Base-by-base conservation (phyloP, 2,113 vertebrate genomes). In the Micronycteris hirsuta region DNA sequence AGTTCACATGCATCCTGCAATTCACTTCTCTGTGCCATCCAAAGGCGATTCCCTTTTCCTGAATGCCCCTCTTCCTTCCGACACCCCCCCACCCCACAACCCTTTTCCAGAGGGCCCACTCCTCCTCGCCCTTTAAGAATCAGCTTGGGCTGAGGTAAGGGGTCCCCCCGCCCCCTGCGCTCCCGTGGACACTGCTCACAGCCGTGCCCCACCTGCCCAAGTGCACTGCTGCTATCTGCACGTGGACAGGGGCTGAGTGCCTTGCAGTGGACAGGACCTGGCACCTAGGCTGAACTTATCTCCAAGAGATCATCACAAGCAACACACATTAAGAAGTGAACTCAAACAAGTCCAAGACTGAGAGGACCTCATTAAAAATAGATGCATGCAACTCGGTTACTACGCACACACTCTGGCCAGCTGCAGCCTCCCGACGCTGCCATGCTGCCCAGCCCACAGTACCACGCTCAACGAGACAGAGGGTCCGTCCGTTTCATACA, bases 51-150 rank as follows among this genome's bases (percentile, higher is more conserved):
- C 28, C 56, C 45, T 88, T 56, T 84, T 63, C 78, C 56, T 33
- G 19, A 94, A 38, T 54, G 26, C 28, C 68, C 86, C 70, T 89
- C 58, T 86, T 17, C n/a, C 61, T 56, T 58, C 54, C 28, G 38
- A 10, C 54, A 61, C 47, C 56, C 12, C 70, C 80, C 91, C 85
- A 17, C 33, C 52, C 61, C 43, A 58, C 17, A 11, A 68, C 16
- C 65, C 68, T 93, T 70, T 71, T 95, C 84, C 89, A 80, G 86
- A 90, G 31, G 31, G 84, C 74, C 68, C 58, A 84, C 91, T 92
- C 87, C 73, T 89, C 93, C 87, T 93, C 74, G 49, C 63, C 28
- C 58, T 91, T 89, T 67, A 36, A 54, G 22, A 89, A 68, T 74
- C 70, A 86, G 68, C 63, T 97, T 65, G 84, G 56, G 70, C 63